These are phyloP conservation scores for Microtus ochrogaster DNA, from an alignment of 2,113 vertebrate species.

Conservation along the genomic window DNA sequence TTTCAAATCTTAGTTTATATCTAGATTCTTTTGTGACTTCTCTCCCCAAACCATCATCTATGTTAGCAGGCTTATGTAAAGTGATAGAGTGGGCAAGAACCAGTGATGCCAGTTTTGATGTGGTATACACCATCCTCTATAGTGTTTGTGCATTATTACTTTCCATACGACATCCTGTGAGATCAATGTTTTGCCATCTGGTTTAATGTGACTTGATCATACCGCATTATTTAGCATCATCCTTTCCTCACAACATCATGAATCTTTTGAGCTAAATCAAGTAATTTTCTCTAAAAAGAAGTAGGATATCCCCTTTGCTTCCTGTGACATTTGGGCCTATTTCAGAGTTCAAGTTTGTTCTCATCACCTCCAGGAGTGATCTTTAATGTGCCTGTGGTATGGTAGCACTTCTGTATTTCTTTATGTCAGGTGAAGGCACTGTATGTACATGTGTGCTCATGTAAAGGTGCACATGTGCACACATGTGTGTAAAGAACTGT, in stretches of 20 bases:
- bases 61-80: background rate
- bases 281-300: background rate
- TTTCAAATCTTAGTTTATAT: background rate
- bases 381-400: background rate
- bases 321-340: background rate
- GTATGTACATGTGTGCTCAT: background rate
- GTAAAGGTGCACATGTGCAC: background rate
- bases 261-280: background rate
- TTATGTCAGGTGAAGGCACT: background rate
- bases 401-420: background rate
- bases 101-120: background rate
- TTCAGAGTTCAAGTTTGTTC: background rate
- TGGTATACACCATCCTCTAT: background rate
- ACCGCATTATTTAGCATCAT: background rate
- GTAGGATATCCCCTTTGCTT: background rate
- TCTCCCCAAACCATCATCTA: background rate
- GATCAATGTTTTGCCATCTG: background rate
- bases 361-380: background rate
- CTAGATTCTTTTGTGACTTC: background rate
- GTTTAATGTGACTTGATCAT: background rate
- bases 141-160: background rate
- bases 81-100: background rate
- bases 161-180: background rate
- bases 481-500: background rate
- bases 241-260: background rate